Conservation (phyloP, 2,113 vertebrate genomes). For the Agapornis roseicollis region DNA sequence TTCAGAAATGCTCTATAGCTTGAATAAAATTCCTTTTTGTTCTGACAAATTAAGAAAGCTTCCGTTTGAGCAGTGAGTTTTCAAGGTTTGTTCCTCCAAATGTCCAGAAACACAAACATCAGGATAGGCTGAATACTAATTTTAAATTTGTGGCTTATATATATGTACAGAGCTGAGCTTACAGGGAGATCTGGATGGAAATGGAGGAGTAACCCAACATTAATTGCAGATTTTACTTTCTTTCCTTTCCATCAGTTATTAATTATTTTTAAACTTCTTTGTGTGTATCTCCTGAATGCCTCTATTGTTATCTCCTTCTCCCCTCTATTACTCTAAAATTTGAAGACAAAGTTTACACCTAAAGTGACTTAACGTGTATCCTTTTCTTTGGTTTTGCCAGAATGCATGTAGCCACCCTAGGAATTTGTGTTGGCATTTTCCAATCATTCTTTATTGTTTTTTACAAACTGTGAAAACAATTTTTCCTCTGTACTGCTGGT, state of each 20-base stretch:
- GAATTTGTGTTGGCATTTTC: background rate
- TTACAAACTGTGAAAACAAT: background rate
- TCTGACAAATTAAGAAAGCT: background rate
- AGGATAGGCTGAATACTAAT: background rate
- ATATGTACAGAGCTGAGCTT: background rate
- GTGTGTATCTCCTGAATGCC: background rate
- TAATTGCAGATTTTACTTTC: background rate
- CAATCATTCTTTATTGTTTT: background rate
- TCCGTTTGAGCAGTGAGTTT: background rate
- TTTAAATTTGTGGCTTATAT: background rate
- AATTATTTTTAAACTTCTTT: background rate
- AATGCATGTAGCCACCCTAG: background rate
- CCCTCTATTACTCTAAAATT: background rate
- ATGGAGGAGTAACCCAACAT: background rate
- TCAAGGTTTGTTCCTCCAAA: background rate
- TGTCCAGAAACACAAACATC: background rate
- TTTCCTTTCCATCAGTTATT: background rate
- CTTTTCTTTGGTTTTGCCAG: background rate
- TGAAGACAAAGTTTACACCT: background rate
- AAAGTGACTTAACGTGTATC: background rate
- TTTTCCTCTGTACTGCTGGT: background rate
- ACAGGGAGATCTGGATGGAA: background rate
- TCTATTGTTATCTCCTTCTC: background rate
- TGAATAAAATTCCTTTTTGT: background rate
- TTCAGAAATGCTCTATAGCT: background rate